Evolutionary conservation across 2,797 vertebrate genomes (phyloP).

Genomic region (Peromyscus eremicus): DNA sequence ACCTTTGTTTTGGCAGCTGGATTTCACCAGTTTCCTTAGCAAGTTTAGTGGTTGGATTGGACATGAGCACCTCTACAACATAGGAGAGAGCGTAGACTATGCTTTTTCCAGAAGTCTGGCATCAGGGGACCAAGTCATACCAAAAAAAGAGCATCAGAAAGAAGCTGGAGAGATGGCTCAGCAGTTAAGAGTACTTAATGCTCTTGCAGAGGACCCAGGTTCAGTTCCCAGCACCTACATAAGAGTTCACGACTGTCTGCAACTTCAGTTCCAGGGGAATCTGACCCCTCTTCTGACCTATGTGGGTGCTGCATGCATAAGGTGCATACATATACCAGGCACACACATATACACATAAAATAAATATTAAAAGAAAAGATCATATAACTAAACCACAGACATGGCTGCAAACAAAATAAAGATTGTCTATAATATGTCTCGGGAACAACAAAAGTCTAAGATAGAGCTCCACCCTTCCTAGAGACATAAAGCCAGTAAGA

Average conservation of each 20-base stretch:
- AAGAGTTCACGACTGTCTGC: background rate
- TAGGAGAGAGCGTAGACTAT: background rate
- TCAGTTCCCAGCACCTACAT: background rate
- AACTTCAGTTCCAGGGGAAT: background rate
- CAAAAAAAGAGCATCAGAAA: background rate
- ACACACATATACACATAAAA: background rate
- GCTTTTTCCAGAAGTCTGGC: background rate
- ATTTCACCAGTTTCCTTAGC: background rate
- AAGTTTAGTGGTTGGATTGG: background rate
- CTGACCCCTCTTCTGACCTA: background rate
- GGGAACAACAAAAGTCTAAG: background rate
- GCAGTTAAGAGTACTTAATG: background rate
- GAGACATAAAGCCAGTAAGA: background rate
- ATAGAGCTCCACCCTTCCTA: background rate
- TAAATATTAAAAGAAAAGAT: background rate
- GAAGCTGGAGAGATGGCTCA: background rate
- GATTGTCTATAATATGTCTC: background rate
- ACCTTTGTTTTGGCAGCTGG: background rate
- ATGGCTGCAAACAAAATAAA: background rate
- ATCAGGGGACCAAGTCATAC: background rate
- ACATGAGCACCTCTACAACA: background rate
- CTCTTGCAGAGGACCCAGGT: background rate
- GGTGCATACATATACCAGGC: background rate
- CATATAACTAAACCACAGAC: background rate
- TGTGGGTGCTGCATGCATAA: background rate